These are phyloP conservation scores for Melinopterus prodromus DNA, from an alignment of 2,888 invertebrate genomes.

Conservation along the genomic window DNA sequence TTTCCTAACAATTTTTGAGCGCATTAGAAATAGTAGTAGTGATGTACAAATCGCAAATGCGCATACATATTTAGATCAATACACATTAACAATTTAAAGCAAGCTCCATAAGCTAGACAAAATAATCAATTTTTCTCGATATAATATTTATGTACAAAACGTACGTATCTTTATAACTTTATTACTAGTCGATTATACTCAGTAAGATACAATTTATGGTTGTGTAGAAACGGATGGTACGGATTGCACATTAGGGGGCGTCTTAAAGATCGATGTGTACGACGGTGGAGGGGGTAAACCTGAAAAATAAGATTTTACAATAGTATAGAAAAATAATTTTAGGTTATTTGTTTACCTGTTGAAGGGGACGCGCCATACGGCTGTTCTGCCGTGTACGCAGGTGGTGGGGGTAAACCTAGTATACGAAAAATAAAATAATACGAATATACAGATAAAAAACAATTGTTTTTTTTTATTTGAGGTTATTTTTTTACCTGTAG, in stretches of 20 bases:
- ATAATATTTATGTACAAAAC: too few relatives aligned
- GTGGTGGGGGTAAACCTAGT: not conserved
- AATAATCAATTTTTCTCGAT: too few relatives aligned
- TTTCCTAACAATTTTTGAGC: too few relatives aligned
- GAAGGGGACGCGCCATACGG: not conserved
- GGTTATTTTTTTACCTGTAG: not conserved
- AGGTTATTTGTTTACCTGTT: not conserved
- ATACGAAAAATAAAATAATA: not conserved
- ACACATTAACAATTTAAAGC: too few relatives aligned
- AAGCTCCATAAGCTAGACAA: too few relatives aligned
- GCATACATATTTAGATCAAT: too few relatives aligned
- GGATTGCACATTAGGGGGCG: not conserved
- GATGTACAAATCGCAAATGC: too few relatives aligned
- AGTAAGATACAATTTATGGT: not conserved
- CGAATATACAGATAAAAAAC: too few relatives aligned
- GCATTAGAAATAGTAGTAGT: too few relatives aligned
- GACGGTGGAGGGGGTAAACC: not conserved
- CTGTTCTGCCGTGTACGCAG: not conserved
- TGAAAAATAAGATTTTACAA: not conserved
- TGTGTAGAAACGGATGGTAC: not conserved
- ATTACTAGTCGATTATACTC: not conserved
- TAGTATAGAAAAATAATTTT: not conserved
- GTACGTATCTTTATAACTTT: too few relatives aligned
- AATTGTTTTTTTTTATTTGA: not conserved
- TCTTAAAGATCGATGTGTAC: not conserved